Base-by-base conservation (phyloP, 2,797 vertebrate genomes). In the Alauda arvensis region DNA sequence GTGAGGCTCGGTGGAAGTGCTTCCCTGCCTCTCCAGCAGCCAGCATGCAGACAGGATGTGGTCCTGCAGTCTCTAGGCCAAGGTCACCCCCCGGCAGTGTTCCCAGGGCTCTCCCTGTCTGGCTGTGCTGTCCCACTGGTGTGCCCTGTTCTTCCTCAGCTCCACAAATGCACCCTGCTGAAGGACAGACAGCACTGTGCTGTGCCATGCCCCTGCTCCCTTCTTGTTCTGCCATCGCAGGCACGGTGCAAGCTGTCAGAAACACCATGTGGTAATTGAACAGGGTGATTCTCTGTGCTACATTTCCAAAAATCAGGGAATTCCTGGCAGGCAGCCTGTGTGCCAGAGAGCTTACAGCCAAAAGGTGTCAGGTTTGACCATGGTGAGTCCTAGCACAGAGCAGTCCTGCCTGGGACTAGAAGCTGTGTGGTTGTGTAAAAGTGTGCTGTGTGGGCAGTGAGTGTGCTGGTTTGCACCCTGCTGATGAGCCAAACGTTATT, bases 161-260 rank as follows among this genome's bases (percentile, higher is more conserved):
- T 18, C 20, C 46, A 8, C 9, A 28, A 28, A 1, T 8, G n/a
- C 56, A 43, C 42, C 10, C 15, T 1, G 18, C 28, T 18, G 1
- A 6, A 31, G 60, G 60, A 40, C 60, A 26, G 7, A 6, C 39
- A 20, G 28, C 2, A 2, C 24, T 14, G 31, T 4, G 23, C 42
- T 20, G 10, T 53, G 18, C 53, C 1, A 0, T 23, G 40, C 37
- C 12, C 14, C 0, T 1, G 19, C 34, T 45, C 19, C 25, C 26
- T 23, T 29, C 60, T 37, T 14, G 7, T 10, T 31, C 56, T 74
- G 81, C 6, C 52, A 9, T 24, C 63, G 8, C 49, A 51, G 67
- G 59, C 24, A 15, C 37, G 19, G 39, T 12, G 33, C 17, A 29
- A 21, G 15, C 42, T 21, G 21, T 72, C n/a, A 48, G 74, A n/a